Evolutionary conservation across 2,888 invertebrate species (phyloP), one percentile per base, ranked within the genome.

Genomic region (Polymixis flavicincta): DNA sequence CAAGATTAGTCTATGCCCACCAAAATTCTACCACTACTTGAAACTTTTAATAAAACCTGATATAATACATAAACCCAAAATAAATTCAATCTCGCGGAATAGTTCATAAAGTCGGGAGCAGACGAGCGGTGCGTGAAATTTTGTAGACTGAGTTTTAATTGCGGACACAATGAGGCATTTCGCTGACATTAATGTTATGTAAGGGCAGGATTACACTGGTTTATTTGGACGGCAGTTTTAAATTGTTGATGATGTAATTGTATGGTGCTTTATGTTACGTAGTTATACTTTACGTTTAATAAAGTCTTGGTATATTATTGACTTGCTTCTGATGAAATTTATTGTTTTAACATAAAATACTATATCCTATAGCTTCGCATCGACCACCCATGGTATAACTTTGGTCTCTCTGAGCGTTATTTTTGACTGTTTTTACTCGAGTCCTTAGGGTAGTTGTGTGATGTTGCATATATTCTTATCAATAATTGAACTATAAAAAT

Each of bases 101-200:
- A 85, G 85, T 87, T 77, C 69, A 87, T 87, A 80, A 86, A 84
- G 87, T 72, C 13, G 37, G 3, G 77, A 57, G 55, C 25, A 70
- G 63, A 83, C 50, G 67, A 82, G 83, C 77, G 76, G 52, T 54
- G 61, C 65, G 87, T 71, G 65, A 52, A 80, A 74, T 71, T 84
- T 74, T 65, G 73, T 70, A 70, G 85, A 48, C 72, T 61, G 66
- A 57, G 82, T 75, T 87, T 85, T 87, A 85, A 85, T 87, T 81
- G 85, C 72, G 74, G 66, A 50, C 84, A 73, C 70, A 84, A 86
- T 76, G 75, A 84, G 74, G 75, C 72, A 76, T 72, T 84, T 54
- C n/a, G 48, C 81, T 80, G 84, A 86, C 84, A 42, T 80, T 71
- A 71, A 69, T 60, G 69, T 75, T 57, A 86, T 37, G 32, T 85